Base-by-base conservation (phyloP, 2,888 invertebrate genomes). In the Nemotelus pantherinus region DNA sequence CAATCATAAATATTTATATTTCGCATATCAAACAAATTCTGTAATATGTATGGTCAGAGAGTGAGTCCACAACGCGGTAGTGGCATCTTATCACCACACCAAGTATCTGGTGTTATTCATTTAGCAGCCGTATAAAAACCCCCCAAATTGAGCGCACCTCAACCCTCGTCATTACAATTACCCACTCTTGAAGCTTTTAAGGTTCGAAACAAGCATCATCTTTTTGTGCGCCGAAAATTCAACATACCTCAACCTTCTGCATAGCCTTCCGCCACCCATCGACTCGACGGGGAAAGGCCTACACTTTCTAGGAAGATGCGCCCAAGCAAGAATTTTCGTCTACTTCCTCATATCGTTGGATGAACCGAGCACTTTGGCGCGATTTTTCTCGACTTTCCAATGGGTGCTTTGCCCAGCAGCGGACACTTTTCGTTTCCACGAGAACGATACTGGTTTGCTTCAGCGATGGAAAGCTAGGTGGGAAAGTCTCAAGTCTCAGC, bases 91-190 rank as follows among this genome's bases (percentile, higher is more conserved):
- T 25, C 25, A 25, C 25, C 25, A 25, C 25, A 25, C 25, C 25
- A 25, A 25, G 1, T 1, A 25, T 25, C 25, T 25, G 25, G 25
- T 25, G 25, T 25, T 25, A 25, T 25, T 25, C 25, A 25, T 25
- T 25, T 25, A 25, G 25, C 25, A 25, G 25, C 10, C 10, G 57
- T 57, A 9, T 10, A 25, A 6, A 48, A 48, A 48, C 67, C 53
- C 50, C 50, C 47, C 53, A 70, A 53, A 55, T 53, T 43, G 9
- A 43, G 9, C 39, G 39, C 55, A 43, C 43, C 55, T 55, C 55
- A 70, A 70, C 70, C 70, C 70, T 70, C 25, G 0, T 70, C n/a
- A 53, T 70, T 55, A 43, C 43, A 70, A 70, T 70, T 25, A 70
- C 55, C 70, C 55, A 55, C 70, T 70, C 47, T 53, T 39, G 50